Evolutionary conservation across 2,888 invertebrate species (phyloP).

Genomic region (Fissipunctia ypsillon): DNA sequence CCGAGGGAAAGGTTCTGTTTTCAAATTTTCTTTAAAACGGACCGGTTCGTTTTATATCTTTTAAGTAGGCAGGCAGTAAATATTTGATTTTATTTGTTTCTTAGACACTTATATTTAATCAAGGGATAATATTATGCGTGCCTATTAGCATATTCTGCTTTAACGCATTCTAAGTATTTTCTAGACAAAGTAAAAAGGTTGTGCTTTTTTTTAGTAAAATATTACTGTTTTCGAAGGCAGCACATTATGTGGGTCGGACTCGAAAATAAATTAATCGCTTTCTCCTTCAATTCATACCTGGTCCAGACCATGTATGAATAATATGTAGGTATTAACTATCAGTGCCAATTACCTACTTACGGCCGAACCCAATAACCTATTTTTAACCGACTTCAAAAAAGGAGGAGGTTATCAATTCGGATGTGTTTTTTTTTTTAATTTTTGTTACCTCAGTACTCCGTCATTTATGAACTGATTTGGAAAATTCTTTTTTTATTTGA

Average conservation of each 20-base stretch:
- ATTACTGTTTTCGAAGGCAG: not conserved
- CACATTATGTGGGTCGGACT: not conserved
- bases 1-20: constrained; percentile 66
- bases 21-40: constrained; percentile 68
- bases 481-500: no score
- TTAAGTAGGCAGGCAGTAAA: constrained; percentile 58
- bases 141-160: constrained; percentile 6
- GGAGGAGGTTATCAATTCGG: no score
- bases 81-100: constrained; percentile 57
- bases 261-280: not conserved
- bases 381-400: no score
- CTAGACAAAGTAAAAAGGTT: not conserved
- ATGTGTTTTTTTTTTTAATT: no score
- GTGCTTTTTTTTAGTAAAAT: not conserved
- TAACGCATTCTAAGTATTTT: constrained; percentile 6
- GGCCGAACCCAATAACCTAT: no score
- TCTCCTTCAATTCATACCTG: no score
- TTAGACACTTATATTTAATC: constrained; percentile 19
- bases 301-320: not conserved
- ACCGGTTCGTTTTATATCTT: constrained; percentile 65
- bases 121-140: constrained; percentile 13
- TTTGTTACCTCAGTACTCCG: no score
- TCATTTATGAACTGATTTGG: no score
- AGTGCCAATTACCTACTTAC: not conserved
- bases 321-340: not conserved